A percentile compares a stretch with the other conserved stretches of the same genome.
Conservation (phyloP, 2,888 invertebrate species). For the Chrysolina oricalcia region DNA sequence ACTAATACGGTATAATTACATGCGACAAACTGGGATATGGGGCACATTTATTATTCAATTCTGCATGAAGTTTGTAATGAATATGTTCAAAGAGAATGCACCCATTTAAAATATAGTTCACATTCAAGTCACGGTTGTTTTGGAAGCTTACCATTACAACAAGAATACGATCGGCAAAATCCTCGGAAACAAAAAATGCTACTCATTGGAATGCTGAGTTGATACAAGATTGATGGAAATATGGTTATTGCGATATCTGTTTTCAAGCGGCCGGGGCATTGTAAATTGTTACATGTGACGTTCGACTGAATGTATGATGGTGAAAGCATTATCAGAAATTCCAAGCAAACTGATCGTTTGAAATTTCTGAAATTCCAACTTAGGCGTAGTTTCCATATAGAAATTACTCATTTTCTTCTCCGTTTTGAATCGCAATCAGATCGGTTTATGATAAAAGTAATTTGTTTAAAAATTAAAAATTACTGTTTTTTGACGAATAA, state of each 20-base stretch:
- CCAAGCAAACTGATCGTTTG: neutral
- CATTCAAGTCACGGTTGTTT: slow-evolving; percentile 6
- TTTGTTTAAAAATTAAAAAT: too few relatives aligned
- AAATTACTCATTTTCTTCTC: neutral
- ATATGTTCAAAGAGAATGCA: slow-evolving; percentile 10
- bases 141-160: neutral
- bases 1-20: slow-evolving; percentile 24
- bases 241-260: neutral
- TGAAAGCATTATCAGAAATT: neutral
- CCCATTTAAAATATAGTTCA: slow-evolving; percentile 6
- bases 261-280: neutral
- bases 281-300: neutral
- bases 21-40: slow-evolving; percentile 13
- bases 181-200: neutral
- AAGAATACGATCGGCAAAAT: neutral
- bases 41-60: slow-evolving; percentile 17
- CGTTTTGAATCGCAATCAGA: too few relatives aligned
- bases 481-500: too few relatives aligned
- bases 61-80: slow-evolving; percentile 7
- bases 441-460: too few relatives aligned
- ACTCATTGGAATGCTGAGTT: neutral
- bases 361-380: neutral
- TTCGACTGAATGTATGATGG: neutral
- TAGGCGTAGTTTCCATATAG: neutral
- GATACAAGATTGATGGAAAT: neutral